These are phyloP conservation scores for Microplitis demolitor DNA, from an alignment of 1,140 invertebrate genomes.

Conservation along the genomic window DNA sequence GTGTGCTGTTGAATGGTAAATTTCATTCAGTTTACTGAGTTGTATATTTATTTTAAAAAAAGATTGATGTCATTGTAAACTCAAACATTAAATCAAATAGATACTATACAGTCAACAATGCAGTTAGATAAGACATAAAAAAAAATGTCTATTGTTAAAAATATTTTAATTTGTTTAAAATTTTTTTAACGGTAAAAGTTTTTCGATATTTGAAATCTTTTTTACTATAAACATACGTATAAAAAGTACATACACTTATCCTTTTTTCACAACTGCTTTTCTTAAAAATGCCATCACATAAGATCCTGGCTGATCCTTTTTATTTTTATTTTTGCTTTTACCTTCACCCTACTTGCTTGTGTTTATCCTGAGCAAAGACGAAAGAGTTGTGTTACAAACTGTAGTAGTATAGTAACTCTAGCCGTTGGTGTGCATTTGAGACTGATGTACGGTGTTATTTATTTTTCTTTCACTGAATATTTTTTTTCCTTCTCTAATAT, in stretches of 20 bases:
- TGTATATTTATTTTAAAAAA: too few relatives aligned
- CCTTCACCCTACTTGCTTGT: not conserved
- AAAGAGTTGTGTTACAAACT: conserved; percentile 33
- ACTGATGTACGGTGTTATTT: conserved; percentile 11
- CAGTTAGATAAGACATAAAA: too few relatives aligned
- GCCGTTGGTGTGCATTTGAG: conserved; percentile 31
- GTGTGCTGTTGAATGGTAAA: not conserved
- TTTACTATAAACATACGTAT: too few relatives aligned
- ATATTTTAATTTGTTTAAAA: too few relatives aligned
- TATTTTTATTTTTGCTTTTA: conserved; percentile 2
- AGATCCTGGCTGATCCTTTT: conserved; percentile 19
- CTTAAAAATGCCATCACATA: conserved; percentile 19
- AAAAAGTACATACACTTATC: not conserved
- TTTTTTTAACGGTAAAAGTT: too few relatives aligned
- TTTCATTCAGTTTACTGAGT: not conserved
- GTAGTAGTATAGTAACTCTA: conserved; percentile 28
- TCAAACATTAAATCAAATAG: too few relatives aligned
- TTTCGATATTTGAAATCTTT: too few relatives aligned
- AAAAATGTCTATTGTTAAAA: too few relatives aligned
- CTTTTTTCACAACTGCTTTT: not conserved
- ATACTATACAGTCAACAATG: too few relatives aligned
- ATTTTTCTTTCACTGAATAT: not conserved
- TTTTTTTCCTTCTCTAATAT: not conserved
- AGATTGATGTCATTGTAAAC: too few relatives aligned
- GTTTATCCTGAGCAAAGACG: conserved; percentile 5